Evolutionary conservation across 2,797 vertebrate genomes (phyloP).

Genomic region (Luscinia luscinia): DNA sequence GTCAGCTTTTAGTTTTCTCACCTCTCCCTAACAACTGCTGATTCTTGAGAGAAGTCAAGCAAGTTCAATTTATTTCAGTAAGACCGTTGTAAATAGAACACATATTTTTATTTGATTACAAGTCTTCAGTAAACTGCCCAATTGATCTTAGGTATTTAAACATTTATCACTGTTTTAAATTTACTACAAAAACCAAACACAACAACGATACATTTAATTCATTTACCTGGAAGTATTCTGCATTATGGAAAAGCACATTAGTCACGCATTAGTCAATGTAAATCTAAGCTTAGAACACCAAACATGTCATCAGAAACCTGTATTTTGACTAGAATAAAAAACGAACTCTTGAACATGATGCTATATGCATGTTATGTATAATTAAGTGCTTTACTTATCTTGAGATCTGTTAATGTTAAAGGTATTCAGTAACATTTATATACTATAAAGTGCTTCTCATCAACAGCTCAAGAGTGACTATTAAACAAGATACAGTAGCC

Average conservation of each 20-base stretch:
- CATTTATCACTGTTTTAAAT: background rate
- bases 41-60: background rate
- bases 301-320: background rate
- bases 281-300: background rate
- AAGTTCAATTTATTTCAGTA: background rate
- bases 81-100: fast-evolving
- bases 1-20: background rate
- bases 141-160: background rate
- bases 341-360: background rate
- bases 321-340: background rate
- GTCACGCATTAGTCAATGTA: background rate
- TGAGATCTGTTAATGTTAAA: background rate
- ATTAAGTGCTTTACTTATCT: background rate
- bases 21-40: background rate
- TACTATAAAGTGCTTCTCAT: background rate
- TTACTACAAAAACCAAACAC: background rate
- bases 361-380: background rate
- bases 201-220: background rate
- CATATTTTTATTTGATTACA: background rate
- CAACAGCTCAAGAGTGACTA: background rate
- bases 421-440: background rate
- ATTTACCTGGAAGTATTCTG: background rate
- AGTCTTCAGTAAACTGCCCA: background rate
- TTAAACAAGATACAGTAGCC: background rate
- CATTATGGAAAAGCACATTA: background rate